Base-by-base conservation (phyloP, 2,888 invertebrate genomes). In the Microctonus aethiopoides region DNA sequence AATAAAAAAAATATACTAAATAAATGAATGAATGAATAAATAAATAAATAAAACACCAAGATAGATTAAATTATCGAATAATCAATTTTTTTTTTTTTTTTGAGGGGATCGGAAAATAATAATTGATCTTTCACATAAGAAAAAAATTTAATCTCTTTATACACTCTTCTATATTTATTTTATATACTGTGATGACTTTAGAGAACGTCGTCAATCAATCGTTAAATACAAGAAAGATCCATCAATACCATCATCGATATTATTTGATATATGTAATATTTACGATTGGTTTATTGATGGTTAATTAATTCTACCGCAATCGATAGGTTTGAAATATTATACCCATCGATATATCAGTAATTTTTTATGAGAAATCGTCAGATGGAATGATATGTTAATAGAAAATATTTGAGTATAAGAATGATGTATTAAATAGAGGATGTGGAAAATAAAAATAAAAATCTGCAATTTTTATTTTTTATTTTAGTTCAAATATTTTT, bases 241-340 rank as follows among this genome's bases (percentile, higher is more conserved):
- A 60, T 60, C 60, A 60, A 60, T 60, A 36, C 60, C 60, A 34
- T 60, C 60, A n/a, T n/a, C n/a, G n/a, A 36, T 36, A 22, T 39
- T 36, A 60, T 36, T 39, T 60, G n/a, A 39, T 39, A 39, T n/a
- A 39, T 39, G 39, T 13, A 39, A n/a, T 39, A n/a, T n/a, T 39
- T 11, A 39, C 6, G 39, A 63, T 32, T 63, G 51, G 51, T 46
- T 39, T 51, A 32, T 51, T 32, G 41, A 41, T 32, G 52, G 26
- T 29, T 63, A 51, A 63, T 63, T 63, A 46, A 63, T 46, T 63
- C 63, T 32, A 29, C 32, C 32, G 32, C 51, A 51, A 63, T 63
- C 46, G 52, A 63, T 63, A 52, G 10, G 24, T 39, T 39, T 39
- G n/a, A n/a, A n/a, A n/a, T n/a, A n/a, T n/a, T n/a, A n/a, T n/a